These are phyloP conservation scores for Cylas formicarius DNA, from an alignment of 1,140 invertebrate genomes.

Conservation along the genomic window DNA sequence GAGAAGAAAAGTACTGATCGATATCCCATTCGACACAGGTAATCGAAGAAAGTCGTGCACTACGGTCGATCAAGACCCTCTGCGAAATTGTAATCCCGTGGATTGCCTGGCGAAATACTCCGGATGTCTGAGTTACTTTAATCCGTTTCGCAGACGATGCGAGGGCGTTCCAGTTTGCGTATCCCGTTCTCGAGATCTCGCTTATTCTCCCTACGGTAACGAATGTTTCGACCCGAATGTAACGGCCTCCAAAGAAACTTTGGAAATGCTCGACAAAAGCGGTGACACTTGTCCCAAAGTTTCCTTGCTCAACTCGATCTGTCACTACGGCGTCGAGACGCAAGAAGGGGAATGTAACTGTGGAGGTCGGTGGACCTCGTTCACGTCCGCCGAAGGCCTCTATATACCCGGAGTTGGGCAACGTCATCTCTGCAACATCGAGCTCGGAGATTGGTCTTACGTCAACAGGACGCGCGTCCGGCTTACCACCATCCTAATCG, in stretches of 20 bases:
- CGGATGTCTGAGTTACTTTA: conserved; percentile 19
- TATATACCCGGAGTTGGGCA: conserved; percentile 19
- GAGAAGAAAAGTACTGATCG: conserved; percentile 11
- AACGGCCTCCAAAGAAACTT: conserved; percentile 11
- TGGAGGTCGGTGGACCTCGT: conserved; percentile 13
- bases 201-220: conserved; percentile 19
- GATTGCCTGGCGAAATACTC: conserved; percentile 27
- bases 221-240: conserved; percentile 19
- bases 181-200: conserved; percentile 14
- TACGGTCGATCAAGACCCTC: conserved; percentile 20
- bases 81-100: conserved; percentile 21
- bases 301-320: conserved; percentile 16
- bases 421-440: conserved; percentile 23
- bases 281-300: neutral
- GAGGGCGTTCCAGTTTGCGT: conserved; percentile 18
- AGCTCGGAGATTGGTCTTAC: conserved; percentile 20
- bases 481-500: conserved; percentile 19
- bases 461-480: conserved; percentile 22
- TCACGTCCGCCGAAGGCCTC: conserved; percentile 1
- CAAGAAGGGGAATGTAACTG: conserved; percentile 18
- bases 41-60: conserved; percentile 9
- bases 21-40: conserved; percentile 17
- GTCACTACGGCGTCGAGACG: conserved; percentile 20
- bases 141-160: conserved; percentile 15
- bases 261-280: conserved; percentile 13